These are phyloP conservation scores for Mylabris sibirica DNA, from an alignment of 2,888 invertebrate species.

Conservation along the genomic window DNA sequence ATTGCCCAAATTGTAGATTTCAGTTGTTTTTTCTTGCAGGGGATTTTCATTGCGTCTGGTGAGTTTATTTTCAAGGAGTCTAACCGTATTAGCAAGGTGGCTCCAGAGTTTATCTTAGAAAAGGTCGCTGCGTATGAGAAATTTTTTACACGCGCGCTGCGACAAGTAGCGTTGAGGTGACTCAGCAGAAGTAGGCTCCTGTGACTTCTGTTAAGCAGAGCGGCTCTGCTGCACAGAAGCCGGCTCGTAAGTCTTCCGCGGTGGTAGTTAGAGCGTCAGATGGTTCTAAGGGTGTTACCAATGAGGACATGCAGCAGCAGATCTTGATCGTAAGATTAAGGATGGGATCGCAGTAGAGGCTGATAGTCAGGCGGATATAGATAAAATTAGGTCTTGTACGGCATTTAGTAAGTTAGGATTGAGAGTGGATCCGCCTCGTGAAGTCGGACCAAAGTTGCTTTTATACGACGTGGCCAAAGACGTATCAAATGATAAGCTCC, in stretches of 20 bases:
- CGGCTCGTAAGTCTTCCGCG: no score
- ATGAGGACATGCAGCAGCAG: not conserved
- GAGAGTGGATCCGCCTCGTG: not conserved
- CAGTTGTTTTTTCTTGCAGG: no score
- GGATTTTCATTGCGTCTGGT: not conserved
- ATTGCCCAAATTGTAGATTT: no score
- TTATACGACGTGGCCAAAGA: not conserved
- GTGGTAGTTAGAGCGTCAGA: no score
- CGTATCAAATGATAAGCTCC: not conserved
- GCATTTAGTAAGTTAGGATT: not conserved
- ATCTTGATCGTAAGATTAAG: not conserved
- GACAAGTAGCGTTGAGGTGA: not conserved
- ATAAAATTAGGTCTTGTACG: no score
- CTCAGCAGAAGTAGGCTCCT: not conserved
- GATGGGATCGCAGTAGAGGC: no score
- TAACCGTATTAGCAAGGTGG: not conserved
- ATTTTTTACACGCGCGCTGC: not conserved
- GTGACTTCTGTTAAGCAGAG: not conserved
- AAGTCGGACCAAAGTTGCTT: not conserved
- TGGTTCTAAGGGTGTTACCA: not conserved
- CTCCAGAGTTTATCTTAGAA: not conserved
- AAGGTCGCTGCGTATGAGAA: not conserved
- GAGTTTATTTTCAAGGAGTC: not conserved
- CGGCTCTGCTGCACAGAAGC: no score
- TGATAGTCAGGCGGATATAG: no score